Evolutionary conservation across 2,797 vertebrate species (phyloP).

Genomic region (Fringilla coelebs): DNA sequence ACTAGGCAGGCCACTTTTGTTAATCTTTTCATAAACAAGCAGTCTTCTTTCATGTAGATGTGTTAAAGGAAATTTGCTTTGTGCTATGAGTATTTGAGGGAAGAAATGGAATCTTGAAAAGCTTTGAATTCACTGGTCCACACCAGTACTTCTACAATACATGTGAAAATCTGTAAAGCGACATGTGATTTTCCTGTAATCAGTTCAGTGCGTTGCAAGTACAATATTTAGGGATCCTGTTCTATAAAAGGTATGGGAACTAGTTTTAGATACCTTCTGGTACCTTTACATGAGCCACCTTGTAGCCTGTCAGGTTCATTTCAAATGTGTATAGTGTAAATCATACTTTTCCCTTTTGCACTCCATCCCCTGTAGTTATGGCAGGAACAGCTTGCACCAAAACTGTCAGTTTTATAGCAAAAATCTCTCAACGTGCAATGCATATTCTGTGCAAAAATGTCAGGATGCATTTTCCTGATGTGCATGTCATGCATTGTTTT

Average conservation of each 20-base stretch:
- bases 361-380: conserved; percentile 60
- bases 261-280: conserved; percentile 15
- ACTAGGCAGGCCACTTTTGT: not conserved
- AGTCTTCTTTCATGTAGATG: not conserved
- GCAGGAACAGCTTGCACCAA: conserved; percentile 74
- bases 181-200: not conserved
- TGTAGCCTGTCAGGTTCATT: conserved; percentile 40
- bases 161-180: not conserved
- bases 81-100: not conserved
- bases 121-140: not conserved
- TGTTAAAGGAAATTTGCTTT: not conserved
- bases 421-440: conserved; percentile 67
- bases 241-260: not conserved
- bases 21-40: not conserved
- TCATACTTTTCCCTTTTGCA: conserved; percentile 50
- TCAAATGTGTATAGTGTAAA: conserved; percentile 1
- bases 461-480: conserved; percentile 69
- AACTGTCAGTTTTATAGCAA: conserved; percentile 75
- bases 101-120: not conserved
- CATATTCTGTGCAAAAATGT: conserved; percentile 68
- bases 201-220: not conserved
- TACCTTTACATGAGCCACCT: conserved; percentile 14
- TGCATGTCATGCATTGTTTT: conserved; percentile 62
- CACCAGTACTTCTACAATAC: not conserved
- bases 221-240: not conserved